A percentile compares a stretch with the other conserved stretches of the same genome.
phyloP scores from a whole-genome alignment of 2,797 vertebrate genomes.

The Scyliorhinus canicula region DNA sequence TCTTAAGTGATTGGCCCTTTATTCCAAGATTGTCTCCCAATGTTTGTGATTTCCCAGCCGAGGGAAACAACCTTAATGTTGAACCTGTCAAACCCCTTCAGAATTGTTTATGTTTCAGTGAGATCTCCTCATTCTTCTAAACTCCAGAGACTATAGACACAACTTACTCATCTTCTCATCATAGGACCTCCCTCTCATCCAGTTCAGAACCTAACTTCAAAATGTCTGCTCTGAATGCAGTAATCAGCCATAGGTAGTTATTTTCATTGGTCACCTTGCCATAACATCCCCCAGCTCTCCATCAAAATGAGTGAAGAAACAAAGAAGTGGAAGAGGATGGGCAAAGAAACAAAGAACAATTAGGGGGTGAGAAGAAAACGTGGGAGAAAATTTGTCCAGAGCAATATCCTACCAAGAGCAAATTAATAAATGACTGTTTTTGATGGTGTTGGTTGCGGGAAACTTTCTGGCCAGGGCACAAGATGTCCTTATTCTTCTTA shows the following conservation, averaged over 20 bases:
- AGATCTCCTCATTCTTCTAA: neutral
- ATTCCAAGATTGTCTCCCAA: no score
- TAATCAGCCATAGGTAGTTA: neutral
- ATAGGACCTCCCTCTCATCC: neutral
- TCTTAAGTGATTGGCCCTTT: neutral
- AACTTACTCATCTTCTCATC: neutral
- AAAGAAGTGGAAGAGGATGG: neutral
- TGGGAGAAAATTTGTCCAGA: neutral
- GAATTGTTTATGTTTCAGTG: no score
- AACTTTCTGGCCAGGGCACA: neutral
- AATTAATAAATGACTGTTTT: neutral
- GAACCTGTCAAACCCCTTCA: neutral
- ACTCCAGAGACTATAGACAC: neutral
- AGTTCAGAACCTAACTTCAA: neutral
- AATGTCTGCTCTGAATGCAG: neutral
- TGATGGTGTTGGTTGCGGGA: neutral
- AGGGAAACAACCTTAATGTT: neutral
- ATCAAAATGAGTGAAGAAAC: neutral
- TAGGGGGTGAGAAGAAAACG: neutral
- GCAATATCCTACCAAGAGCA: neutral
- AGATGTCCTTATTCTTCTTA: neutral
- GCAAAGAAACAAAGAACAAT: neutral
- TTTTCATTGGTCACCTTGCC: neutral
- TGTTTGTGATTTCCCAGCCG: neutral
- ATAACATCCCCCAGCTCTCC: neutral